Conservation (phyloP, 2,113 vertebrate genomes). For the Acanthisitta chloris region DNA sequence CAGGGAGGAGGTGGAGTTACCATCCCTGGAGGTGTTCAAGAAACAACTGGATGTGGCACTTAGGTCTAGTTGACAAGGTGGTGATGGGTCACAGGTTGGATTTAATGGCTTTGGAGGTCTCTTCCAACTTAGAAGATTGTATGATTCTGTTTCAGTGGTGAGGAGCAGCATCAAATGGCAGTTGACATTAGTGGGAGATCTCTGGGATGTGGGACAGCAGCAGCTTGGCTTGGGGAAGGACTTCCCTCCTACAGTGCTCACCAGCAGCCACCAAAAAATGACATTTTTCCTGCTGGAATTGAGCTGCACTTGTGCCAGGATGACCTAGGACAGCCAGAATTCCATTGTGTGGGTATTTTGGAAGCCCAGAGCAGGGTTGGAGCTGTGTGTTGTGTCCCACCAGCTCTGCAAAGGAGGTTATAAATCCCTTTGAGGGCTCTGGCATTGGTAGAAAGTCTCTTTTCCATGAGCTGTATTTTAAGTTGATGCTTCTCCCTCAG, state of each 20-base stretch:
- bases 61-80: background rate
- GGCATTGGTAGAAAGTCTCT: background rate
- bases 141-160: fast-evolving
- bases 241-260: fast-evolving
- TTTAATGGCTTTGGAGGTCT: background rate
- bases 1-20: background rate
- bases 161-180: background rate
- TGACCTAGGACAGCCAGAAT: fast-evolving
- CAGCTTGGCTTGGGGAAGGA: fast-evolving
- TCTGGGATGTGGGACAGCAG: background rate
- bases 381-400: fast-evolving
- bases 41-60: background rate
- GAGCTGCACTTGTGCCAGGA: fast-evolving
- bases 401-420: background rate
- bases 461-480: fast-evolving
- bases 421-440: background rate
- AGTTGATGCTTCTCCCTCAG: fast-evolving
- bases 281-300: fast-evolving
- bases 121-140: background rate
- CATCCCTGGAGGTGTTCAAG: background rate
- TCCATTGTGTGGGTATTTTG: fast-evolving
- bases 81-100: background rate
- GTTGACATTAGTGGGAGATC: fast-evolving
- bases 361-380: fast-evolving
- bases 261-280: fast-evolving